These are phyloP conservation scores for Arctocebus calabarensis DNA, from an alignment of 2,797 vertebrate genomes.

Conservation along the genomic window DNA sequence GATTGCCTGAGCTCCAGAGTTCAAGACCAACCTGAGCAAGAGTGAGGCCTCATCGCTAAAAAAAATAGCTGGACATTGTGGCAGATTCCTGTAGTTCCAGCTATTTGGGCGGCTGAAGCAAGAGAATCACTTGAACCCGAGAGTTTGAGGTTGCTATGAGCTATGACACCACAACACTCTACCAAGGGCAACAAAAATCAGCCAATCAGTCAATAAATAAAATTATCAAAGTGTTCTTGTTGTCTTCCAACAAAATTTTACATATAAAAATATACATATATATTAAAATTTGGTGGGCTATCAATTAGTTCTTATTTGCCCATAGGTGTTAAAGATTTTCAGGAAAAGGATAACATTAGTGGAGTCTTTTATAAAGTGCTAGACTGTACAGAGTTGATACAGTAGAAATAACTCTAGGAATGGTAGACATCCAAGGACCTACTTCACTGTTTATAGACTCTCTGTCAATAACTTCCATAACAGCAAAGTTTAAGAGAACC, in stretches of 20 bases:
- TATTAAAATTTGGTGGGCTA: neutral
- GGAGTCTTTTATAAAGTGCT: neutral
- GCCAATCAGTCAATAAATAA: too few relatives aligned
- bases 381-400: neutral
- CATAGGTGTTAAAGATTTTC: neutral
- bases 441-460: neutral
- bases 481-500: slow-evolving; percentile 10
- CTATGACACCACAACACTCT: too few relatives aligned
- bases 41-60: too few relatives aligned
- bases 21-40: too few relatives aligned
- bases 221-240: neutral
- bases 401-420: neutral
- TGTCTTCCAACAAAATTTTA: neutral
- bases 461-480: neutral
- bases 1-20: too few relatives aligned
- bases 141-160: too few relatives aligned
- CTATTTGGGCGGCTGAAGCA: too few relatives aligned
- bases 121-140: too few relatives aligned
- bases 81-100: too few relatives aligned
- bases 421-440: neutral
- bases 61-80: too few relatives aligned
- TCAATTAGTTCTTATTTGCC: neutral
- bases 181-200: too few relatives aligned
- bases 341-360: neutral
- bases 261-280: neutral